A percentile compares a stretch with the other conserved stretches of the same genome.
These are phyloP conservation scores for Urocolius indicus DNA, from an alignment of 2,113 vertebrate species.

Conservation along the genomic window DNA sequence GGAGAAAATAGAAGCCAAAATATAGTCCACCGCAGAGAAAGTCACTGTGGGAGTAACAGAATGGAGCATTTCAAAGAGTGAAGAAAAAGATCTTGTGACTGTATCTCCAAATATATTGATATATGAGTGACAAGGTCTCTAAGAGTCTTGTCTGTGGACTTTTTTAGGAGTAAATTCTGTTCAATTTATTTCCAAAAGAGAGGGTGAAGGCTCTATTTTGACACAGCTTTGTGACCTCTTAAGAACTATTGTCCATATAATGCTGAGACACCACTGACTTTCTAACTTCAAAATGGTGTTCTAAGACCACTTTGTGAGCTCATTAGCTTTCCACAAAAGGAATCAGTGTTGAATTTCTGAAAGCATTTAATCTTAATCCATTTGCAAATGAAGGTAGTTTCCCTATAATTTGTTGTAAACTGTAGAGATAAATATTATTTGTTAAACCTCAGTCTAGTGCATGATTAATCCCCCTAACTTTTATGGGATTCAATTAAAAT, in stretches of 20 bases:
- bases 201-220: conserved; percentile 10
- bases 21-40: not conserved
- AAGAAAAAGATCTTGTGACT: not conserved
- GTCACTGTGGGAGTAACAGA: not conserved
- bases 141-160: not conserved
- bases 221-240: not conserved
- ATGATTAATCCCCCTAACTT: conserved; percentile 29
- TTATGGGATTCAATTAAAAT: conserved; percentile 8
- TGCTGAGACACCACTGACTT: not conserved
- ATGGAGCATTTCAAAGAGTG: not conserved
- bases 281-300: not conserved
- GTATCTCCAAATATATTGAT: not conserved
- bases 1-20: not conserved
- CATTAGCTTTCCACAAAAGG: conserved; percentile 27
- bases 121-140: not conserved
- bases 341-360: not conserved
- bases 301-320: conserved; percentile 14
- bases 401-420: not conserved
- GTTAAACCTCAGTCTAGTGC: not conserved
- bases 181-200: not conserved
- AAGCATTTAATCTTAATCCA: conserved; percentile 2
- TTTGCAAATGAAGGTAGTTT: not conserved
- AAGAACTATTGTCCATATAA: not conserved
- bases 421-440: not conserved
- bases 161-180: not conserved